Conservation (phyloP, 2,888 invertebrate species). For the Gymnoscelis rufifasciata region DNA sequence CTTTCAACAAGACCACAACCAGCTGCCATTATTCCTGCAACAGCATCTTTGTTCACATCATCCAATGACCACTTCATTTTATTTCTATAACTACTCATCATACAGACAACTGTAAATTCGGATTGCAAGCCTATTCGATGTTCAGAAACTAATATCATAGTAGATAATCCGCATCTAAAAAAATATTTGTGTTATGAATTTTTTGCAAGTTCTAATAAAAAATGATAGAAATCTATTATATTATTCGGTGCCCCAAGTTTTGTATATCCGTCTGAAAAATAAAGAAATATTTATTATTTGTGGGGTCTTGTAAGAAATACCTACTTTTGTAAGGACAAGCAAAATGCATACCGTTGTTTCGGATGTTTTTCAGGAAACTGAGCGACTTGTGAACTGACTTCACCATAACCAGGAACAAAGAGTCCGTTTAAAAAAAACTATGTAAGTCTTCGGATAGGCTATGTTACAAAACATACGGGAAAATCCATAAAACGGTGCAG, state of each 20-base stretch:
- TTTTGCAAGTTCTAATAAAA: slow-evolving; percentile 3
- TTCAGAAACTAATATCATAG: slow-evolving; percentile 9
- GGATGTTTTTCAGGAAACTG: too few species aligned
- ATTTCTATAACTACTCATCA: slow-evolving; percentile 5
- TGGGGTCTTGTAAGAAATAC: neutral
- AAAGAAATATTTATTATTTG: slow-evolving; percentile 1
- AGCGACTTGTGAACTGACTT: too few species aligned
- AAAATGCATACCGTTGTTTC: slow-evolving; percentile 1
- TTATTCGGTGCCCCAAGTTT: slow-evolving; percentile 6
- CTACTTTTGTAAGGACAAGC: neutral
- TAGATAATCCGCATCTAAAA: slow-evolving; percentile 5
- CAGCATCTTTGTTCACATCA: slow-evolving; percentile 9
- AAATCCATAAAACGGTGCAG: too few species aligned
- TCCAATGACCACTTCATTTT: slow-evolving; percentile 1
- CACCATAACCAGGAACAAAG: too few species aligned
- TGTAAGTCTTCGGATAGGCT: too few species aligned
- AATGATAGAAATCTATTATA: slow-evolving; percentile 9
- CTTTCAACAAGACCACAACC: slow-evolving; percentile 16
- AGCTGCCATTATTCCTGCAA: slow-evolving; percentile 11
- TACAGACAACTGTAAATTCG: slow-evolving; percentile 1
- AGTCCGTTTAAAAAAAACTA: too few species aligned
- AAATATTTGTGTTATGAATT: slow-evolving; percentile 5
- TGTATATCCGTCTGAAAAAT: neutral
- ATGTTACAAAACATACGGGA: too few species aligned
- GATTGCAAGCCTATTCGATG: neutral